These are phyloP conservation scores for Acridotheres tristis DNA, from an alignment of 2,797 vertebrate species.

Conservation along the genomic window DNA sequence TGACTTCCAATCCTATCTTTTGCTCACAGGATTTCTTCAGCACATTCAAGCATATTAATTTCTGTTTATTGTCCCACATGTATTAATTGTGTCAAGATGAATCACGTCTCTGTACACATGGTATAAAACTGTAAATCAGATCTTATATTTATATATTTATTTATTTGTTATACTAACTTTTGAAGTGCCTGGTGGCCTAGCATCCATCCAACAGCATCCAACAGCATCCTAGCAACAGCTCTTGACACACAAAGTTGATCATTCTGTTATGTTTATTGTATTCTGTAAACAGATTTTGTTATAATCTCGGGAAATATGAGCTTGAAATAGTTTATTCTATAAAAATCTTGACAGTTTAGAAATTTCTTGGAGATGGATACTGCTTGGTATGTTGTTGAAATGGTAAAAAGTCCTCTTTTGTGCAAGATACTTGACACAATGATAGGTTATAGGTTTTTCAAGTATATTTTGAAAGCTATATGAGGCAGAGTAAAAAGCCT, in stretches of 20 bases:
- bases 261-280: not conserved
- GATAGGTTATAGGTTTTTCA: not conserved
- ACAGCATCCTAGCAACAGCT: not conserved
- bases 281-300: not conserved
- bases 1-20: not conserved
- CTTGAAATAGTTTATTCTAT: conserved; percentile 17
- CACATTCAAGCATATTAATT: not conserved
- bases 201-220: not conserved
- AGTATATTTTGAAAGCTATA: not conserved
- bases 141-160: not conserved
- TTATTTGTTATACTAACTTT: conserved; percentile 9
- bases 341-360: not conserved
- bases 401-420: not conserved
- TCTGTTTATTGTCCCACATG: not conserved
- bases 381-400: not conserved
- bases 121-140: not conserved
- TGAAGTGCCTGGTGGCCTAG: not conserved
- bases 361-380: not conserved
- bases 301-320: not conserved
- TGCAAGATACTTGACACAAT: not conserved
- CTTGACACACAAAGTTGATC: not conserved
- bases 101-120: not conserved
- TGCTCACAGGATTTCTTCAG: not conserved
- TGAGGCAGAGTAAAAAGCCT: not conserved
- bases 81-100: not conserved